Evolutionary conservation across 2,888 invertebrate genomes (phyloP), one percentile per base, ranked within the genome.

Genomic region (Physocephala rufipes): DNA sequence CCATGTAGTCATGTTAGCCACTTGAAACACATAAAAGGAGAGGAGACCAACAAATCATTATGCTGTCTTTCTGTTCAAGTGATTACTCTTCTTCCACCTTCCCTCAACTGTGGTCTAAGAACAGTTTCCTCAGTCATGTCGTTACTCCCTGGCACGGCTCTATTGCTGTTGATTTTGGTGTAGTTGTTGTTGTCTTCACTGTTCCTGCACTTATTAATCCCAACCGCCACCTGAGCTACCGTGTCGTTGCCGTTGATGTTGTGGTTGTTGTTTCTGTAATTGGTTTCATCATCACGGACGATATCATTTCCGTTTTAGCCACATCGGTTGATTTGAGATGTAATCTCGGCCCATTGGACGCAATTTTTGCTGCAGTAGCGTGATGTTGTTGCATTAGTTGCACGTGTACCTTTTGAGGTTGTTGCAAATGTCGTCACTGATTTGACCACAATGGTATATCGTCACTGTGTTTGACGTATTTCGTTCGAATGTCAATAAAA

Each of bases 401-500:
- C 69, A 79, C 76, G 65, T 79, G 78, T 78, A 78, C 62, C 62
- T 74, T 78, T 72, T 78, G 76, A 13, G 78, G 78, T 72, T 79
- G 77, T 73, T 77, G 76, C 74, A 78, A 71, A 72, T 78, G 76
- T 67, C 75, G 74, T 53, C 78, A 75, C 70, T 78, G 78, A 71
- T 78, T 77, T 63, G 77, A 76, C 74, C 76, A 77, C 73, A 78
- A 63, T 63, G 78, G 76, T 45, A 77, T n/a, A n/a, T n/a, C n/a
- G 71, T 71, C 76, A 77, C n/a, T 77, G 77, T 62, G 77, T 77
- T 67, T 76, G 74, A 62, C 76, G 74, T 72, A 76, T 77, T 74
- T 80, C 79, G 74, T 76, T 72, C 21, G 77, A 78, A 66, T 76
- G 75, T 28, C 75, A 74, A 51, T 63, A 70, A 61, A 51, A 26